Conservation (phyloP, 2,113 vertebrate genomes). For the Zapornia atra region DNA sequence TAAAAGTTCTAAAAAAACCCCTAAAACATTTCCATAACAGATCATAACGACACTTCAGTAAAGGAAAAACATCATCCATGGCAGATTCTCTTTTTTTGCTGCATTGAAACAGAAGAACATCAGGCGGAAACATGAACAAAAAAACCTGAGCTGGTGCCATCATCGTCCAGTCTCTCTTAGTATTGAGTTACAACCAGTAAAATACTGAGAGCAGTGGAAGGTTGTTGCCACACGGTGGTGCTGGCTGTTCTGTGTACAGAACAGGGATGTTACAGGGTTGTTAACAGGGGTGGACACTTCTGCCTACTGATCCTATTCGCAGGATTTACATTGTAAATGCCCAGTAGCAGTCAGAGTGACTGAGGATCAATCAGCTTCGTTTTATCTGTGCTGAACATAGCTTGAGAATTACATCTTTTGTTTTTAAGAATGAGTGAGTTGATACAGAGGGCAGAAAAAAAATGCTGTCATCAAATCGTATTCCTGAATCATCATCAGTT, state of each 20-base stretch:
- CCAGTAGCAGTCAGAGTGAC: background rate
- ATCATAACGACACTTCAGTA: background rate
- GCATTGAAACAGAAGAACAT: background rate
- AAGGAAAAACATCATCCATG: background rate
- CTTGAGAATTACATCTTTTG: background rate
- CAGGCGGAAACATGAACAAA: background rate
- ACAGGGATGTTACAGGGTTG: no score
- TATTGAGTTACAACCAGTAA: accelerated
- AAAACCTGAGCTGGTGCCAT: background rate
- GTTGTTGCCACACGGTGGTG: slow-evolving; percentile 29
- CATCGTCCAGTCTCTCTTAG: background rate
- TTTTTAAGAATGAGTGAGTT: background rate
- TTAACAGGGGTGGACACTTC: accelerated
- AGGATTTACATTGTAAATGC: background rate
- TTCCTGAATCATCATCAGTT: background rate
- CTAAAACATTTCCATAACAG: no score
- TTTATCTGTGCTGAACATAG: background rate
- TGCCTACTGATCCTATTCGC: accelerated
- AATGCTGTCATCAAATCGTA: background rate
- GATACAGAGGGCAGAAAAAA: background rate
- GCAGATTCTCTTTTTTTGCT: background rate
- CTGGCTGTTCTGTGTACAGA: background rate
- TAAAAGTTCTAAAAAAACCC: no score
- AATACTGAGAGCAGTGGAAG: background rate
- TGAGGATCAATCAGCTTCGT: background rate